A percentile compares a stretch with the other conserved stretches of the same genome.
These are phyloP conservation scores for Acrocyrtus sp. DNA, from an alignment of 2,888 invertebrate species.

Conservation along the genomic window DNA sequence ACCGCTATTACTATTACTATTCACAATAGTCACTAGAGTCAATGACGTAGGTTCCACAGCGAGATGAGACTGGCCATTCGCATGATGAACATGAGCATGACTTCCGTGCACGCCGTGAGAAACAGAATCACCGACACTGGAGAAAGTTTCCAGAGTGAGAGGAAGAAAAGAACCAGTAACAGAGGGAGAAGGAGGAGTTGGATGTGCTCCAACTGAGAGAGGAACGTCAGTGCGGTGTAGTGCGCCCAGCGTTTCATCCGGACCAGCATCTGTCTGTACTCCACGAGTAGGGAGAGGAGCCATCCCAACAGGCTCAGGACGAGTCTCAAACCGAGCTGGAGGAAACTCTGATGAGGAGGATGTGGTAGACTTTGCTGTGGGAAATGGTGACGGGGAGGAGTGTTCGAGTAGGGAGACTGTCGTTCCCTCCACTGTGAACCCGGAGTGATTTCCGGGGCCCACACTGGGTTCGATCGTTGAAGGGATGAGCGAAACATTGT, in stretches of 20 bases:
- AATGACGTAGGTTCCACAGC: constrained; percentile 58
- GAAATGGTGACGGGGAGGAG: not conserved
- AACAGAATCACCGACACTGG: constrained; percentile 61
- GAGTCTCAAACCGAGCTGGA: constrained; percentile 47
- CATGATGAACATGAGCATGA: constrained; percentile 59
- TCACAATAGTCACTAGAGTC: constrained; percentile 26
- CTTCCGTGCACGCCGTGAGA: constrained; percentile 58
- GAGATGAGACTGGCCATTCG: constrained; percentile 62
- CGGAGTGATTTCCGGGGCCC: constrained; percentile 19
- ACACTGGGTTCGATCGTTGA: constrained; percentile 29
- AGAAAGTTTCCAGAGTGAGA: constrained; percentile 63
- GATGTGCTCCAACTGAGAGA: constrained; percentile 59
- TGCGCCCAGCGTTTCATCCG: constrained; percentile 60
- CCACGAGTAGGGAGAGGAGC: constrained; percentile 41
- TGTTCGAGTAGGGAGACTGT: not conserved
- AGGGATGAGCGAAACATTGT: constrained; percentile 44
- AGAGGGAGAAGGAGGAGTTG: constrained; percentile 62
- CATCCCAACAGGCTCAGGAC: constrained; percentile 48
- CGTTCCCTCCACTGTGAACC: constrained; percentile 12
- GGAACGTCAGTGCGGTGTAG: constrained; percentile 58
- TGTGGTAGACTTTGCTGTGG: not conserved
- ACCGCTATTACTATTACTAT: constrained; percentile 6
- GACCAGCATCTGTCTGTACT: constrained; percentile 49
- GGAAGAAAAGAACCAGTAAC: constrained; percentile 62
- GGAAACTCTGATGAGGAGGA: constrained; percentile 20